These are phyloP conservation scores for Boloria euphrosyne DNA, from an alignment of 2,888 invertebrate species.

Conservation along the genomic window DNA sequence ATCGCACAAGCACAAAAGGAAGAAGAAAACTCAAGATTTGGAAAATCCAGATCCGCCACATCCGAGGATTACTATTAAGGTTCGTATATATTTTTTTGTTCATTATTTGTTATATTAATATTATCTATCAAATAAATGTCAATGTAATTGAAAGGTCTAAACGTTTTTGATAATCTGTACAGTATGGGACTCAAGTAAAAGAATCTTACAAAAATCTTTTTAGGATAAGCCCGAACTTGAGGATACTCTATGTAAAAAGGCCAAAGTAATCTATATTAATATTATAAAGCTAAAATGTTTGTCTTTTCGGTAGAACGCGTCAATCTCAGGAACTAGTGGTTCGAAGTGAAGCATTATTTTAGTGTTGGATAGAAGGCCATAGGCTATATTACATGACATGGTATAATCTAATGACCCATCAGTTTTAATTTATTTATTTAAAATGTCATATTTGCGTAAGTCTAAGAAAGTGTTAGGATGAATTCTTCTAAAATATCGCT, in stretches of 20 bases:
- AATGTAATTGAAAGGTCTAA: neutral
- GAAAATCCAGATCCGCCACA: constrained; percentile 81
- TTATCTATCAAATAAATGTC: neutral
- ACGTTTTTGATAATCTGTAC: neutral
- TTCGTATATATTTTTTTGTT: constrained; percentile 49
- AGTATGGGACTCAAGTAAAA: neutral
- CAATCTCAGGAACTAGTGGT: no score
- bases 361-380: no score
- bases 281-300: no score
- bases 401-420: no score
- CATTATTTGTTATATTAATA: constrained; percentile 9
- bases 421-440: no score
- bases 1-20: constrained; percentile 90
- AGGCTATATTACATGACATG: no score
- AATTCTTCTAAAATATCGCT: neutral
- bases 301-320: no score
- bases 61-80: constrained; percentile 91
- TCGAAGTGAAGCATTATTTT: no score
- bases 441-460: neutral
- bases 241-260: no score
- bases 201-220: no score
- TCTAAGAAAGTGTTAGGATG: neutral
- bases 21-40: constrained; percentile 88
- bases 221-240: no score
- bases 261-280: no score